A percentile compares a stretch with the other conserved stretches of the same genome.
These are phyloP conservation scores for Discoglossus pictus DNA, from an alignment of 2,797 vertebrate species.

Conservation along the genomic window DNA sequence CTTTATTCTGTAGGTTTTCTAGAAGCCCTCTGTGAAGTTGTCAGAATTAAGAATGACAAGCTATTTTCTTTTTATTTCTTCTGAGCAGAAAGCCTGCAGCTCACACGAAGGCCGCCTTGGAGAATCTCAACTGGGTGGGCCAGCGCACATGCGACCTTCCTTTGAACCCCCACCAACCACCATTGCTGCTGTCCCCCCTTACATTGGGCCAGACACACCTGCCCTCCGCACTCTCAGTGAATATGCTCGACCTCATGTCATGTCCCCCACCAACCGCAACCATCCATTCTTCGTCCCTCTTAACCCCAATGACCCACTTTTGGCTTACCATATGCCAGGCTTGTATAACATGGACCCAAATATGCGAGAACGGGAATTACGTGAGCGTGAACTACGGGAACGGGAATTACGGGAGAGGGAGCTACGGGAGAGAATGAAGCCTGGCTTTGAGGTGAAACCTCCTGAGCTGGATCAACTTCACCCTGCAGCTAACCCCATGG, in stretches of 20 bases:
- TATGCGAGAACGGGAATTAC: conserved; percentile 90
- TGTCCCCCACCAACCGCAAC: conserved; percentile 97
- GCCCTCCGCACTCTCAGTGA: conserved; percentile 96
- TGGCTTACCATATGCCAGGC: conserved; percentile 96
- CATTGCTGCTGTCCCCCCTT: conserved; percentile 94
- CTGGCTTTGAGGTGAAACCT: conserved; percentile 97
- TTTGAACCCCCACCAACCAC: conserved; percentile 92
- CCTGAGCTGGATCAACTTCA: conserved; percentile 93
- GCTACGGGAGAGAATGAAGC: conserved; percentile 94
- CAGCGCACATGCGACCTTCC: conserved; percentile 85
- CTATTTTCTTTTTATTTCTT: not conserved
- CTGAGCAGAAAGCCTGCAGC: conserved; percentile 88
- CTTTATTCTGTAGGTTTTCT: no score
- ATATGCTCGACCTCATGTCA: conserved; percentile 96
- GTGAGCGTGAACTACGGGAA: conserved; percentile 90
- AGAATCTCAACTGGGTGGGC: conserved; percentile 83
- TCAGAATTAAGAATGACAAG: no score
- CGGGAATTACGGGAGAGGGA: conserved; percentile 92
- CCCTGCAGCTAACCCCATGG: conserved; percentile 96
- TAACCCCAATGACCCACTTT: conserved; percentile 88
- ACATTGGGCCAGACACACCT: conserved; percentile 95
- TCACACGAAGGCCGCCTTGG: conserved; percentile 88
- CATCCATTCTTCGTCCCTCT: conserved; percentile 97
- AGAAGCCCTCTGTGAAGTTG: no score
- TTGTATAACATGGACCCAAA: conserved; percentile 92